Conservation (phyloP, 2,888 invertebrate genomes). For the Cantharis rustica region DNA sequence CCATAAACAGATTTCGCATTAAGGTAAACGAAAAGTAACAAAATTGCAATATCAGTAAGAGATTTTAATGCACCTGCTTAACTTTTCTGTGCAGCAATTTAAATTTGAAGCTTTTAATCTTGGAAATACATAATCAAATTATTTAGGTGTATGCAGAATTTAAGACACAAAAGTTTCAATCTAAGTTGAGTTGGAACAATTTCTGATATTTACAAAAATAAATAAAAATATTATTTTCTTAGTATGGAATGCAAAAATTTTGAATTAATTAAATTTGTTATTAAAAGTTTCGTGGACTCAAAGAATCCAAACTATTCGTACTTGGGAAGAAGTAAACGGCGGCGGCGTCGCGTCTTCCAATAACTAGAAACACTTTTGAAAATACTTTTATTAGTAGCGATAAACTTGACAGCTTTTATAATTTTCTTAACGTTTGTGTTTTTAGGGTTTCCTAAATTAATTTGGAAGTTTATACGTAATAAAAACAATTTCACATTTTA, state of each 20-base stretch:
- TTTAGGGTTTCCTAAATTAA: neutral
- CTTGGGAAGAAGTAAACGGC: neutral
- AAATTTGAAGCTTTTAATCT: neutral
- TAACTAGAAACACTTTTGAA: neutral
- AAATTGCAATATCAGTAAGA: neutral
- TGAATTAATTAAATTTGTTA: neutral
- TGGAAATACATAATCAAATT: neutral
- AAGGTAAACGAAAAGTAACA: too few species aligned
- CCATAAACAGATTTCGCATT: too few species aligned
- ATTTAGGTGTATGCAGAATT: neutral
- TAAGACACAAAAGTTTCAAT: neutral
- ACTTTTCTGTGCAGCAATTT: neutral
- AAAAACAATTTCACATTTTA: neutral
- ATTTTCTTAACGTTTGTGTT: neutral
- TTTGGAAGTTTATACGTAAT: neutral
- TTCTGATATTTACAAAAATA: neutral
- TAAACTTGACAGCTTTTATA: neutral
- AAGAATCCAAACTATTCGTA: neutral
- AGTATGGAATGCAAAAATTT: neutral
- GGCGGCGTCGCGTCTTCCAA: neutral
- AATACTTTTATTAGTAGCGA: neutral
- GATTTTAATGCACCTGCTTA: neutral
- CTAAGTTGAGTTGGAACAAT: neutral
- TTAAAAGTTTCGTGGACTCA: neutral
- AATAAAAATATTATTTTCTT: neutral